phyloP scores from a whole-genome alignment of 2,888 invertebrate species.

The Himalopsyche anomala region DNA sequence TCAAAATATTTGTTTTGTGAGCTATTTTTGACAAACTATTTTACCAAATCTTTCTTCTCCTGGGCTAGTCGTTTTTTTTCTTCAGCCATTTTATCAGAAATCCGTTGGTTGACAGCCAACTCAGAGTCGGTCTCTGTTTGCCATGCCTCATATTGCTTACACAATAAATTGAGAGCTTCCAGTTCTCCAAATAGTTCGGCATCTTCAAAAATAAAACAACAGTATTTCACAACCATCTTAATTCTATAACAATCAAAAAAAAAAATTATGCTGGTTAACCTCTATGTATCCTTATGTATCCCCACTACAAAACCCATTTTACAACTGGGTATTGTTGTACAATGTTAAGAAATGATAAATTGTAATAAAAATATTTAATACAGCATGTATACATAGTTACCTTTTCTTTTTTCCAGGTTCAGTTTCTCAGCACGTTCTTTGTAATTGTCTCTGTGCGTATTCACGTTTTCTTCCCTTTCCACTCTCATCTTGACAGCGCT shows the following conservation, averaged over 20 bases:
- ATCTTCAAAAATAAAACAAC: conserved; percentile 69
- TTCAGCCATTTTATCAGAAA: conserved; percentile 80
- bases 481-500: conserved; percentile 47
- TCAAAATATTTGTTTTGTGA: too few relatives aligned
- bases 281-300: too few relatives aligned
- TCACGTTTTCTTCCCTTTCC: conserved; percentile 52
- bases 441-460: conserved; percentile 48
- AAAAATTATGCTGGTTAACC: too few relatives aligned
- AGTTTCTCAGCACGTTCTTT: conserved; percentile 65
- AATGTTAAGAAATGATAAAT: background rate
- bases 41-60: conserved; percentile 78
- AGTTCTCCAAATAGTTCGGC: conserved; percentile 77
- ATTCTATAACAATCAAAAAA: conserved; percentile 45
- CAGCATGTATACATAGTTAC: conserved; percentile 58
- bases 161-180: conserved; percentile 77
- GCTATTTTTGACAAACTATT: too few relatives aligned
- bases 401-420: conserved; percentile 66
- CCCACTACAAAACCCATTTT: too few relatives aligned
- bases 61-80: conserved; percentile 77
- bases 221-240: background rate
- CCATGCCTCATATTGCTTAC: conserved; percentile 79
- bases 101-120: conserved; percentile 79
- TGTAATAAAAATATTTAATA: background rate
- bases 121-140: conserved; percentile 81
- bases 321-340: too few relatives aligned